phyloP scores from a whole-genome alignment of 2,113 vertebrate genomes.

The Channa argus region DNA sequence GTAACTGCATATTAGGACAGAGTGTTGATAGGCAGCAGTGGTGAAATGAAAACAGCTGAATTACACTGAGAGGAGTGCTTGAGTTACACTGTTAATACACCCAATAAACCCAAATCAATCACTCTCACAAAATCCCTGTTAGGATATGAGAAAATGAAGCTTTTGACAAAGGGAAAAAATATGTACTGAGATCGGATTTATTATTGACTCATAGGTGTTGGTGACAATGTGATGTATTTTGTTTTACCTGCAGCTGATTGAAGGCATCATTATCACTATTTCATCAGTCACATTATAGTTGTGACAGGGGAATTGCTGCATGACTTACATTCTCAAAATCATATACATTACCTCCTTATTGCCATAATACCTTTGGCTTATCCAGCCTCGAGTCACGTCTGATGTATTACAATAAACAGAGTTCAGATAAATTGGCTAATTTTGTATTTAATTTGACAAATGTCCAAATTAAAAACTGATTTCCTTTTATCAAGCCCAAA shows the following conservation, averaged over 20 bases:
- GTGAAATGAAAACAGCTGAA: slow-evolving; percentile 1
- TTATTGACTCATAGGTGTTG: not conserved
- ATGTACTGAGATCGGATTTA: not conserved
- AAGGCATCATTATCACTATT: not conserved
- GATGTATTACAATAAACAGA: not conserved
- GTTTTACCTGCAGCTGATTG: not conserved
- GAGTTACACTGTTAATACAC: not conserved
- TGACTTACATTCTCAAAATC: not conserved
- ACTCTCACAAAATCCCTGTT: not conserved
- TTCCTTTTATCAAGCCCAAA: no score
- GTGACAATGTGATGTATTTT: no score
- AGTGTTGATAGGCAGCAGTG: not conserved
- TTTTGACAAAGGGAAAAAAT: no score
- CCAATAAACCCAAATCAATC: not conserved
- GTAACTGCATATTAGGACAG: not conserved
- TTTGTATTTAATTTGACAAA: no score
- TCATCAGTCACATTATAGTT: not conserved
- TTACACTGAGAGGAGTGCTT: not conserved
- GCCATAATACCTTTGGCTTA: not conserved
- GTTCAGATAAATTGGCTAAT: no score
- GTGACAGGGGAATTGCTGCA: not conserved
- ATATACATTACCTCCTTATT: not conserved
- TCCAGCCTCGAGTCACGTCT: not conserved
- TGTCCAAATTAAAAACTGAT: no score
- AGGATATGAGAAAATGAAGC: no score